phyloP scores from a whole-genome alignment of 37 sponge, comb jelly and placozoan genomes.

The Haliclona indistincta region DNA sequence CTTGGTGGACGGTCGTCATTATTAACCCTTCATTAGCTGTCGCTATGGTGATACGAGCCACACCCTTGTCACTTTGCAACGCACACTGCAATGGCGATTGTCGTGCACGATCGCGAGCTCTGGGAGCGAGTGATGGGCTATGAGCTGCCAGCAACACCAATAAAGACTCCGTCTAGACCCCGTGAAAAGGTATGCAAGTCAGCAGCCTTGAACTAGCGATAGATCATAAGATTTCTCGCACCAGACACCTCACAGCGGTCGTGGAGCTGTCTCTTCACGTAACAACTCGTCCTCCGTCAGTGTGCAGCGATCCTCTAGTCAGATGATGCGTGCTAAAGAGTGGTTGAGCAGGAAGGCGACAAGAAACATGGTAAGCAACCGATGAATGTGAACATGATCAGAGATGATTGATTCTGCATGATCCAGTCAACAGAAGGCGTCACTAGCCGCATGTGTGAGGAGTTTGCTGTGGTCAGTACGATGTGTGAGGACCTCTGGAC shows the following conservation, averaged over 20 bases:
- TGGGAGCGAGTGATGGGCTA: conserved; percentile 9
- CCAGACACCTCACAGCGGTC: background rate
- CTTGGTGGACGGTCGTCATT: conserved; percentile 5
- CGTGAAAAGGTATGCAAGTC: too few species aligned
- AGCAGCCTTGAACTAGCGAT: too few species aligned
- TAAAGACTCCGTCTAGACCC: too few species aligned
- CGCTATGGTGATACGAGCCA: background rate
- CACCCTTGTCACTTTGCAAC: background rate
- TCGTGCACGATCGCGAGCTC: conserved; percentile 23
- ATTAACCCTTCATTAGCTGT: too few species aligned
- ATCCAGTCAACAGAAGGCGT: background rate
- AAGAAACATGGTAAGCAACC: conserved; percentile 32
- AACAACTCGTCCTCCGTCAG: background rate
- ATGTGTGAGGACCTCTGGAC: background rate
- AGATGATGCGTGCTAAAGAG: conserved; percentile 14
- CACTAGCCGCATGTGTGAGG: conserved; percentile 21
- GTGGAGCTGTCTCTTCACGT: background rate
- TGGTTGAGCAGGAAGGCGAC: conserved; percentile 50
- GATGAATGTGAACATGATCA: background rate
- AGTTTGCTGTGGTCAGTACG: conserved; percentile 6
- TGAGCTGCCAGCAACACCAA: background rate
- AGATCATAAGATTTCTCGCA: too few species aligned
- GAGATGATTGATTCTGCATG: background rate
- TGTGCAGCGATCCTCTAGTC: background rate
- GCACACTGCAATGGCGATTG: background rate